Evolutionary conservation across 2,113 vertebrate species (phyloP).

Genomic region (Percopsis transmontana): DNA sequence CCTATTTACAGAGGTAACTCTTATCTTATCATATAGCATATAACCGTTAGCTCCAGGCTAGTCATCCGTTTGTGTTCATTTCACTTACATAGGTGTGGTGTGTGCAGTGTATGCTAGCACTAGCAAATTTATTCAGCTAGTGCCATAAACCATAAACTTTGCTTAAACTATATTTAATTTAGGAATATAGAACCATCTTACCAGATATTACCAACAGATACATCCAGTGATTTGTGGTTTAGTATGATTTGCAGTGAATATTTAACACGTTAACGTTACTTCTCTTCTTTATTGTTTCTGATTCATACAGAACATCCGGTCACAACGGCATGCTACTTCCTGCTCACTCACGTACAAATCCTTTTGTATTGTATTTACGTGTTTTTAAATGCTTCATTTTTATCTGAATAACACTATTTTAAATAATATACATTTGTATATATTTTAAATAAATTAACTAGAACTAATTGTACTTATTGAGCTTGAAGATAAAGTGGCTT

Average conservation of each 20-base stretch:
- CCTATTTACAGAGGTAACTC: too few relatives aligned
- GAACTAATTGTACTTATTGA: neutral
- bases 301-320: conserved; percentile 53
- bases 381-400: neutral
- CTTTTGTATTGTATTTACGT: too few relatives aligned
- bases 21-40: too few relatives aligned
- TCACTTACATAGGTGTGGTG: neutral
- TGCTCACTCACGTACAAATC: neutral
- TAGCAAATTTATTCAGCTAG: conserved; percentile 38
- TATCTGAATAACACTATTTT: neutral
- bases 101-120: neutral
- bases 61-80: neutral
- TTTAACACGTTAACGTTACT: conserved; percentile 49
- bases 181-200: neutral
- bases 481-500: neutral
- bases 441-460: too few relatives aligned
- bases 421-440: neutral
- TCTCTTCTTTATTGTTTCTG: conserved; percentile 70
- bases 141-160: conserved; percentile 26
- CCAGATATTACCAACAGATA: conserved; percentile 10
- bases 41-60: neutral
- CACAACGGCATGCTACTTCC: conserved; percentile 35
- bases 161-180: neutral
- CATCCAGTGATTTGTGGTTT: neutral
- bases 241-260: conserved; percentile 19